Conservation (phyloP, 2,888 invertebrate species). For the Stomorhina lunata region DNA sequence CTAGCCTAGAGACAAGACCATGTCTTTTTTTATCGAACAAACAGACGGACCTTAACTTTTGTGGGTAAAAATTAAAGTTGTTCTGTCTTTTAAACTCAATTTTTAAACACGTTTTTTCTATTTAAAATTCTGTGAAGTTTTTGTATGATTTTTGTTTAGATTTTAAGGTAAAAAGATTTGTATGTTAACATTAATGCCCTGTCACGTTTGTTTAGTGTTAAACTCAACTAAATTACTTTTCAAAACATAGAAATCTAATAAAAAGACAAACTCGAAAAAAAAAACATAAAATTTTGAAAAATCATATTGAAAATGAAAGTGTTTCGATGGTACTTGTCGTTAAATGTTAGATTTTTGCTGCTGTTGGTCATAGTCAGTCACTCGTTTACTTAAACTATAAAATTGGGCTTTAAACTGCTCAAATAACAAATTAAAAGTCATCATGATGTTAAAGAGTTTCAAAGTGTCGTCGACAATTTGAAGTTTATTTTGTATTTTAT, state of each 20-base stretch:
- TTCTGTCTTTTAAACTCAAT: neutral
- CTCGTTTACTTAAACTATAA: too few species aligned
- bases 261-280: neutral
- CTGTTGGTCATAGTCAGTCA: neutral
- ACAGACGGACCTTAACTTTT: neutral
- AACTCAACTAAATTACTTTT: constrained; percentile 17
- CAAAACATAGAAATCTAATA: neutral
- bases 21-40: too few species aligned
- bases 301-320: constrained; percentile 53
- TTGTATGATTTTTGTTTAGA: neutral
- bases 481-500: neutral
- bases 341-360: neutral
- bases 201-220: constrained; percentile 58
- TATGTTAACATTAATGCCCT: constrained; percentile 48
- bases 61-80: neutral
- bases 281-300: neutral
- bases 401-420: too few species aligned
- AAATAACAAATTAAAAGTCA: constrained; percentile 12
- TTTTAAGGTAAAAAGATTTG: constrained; percentile 7
- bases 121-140: neutral
- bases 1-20: neutral
- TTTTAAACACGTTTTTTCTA: neutral
- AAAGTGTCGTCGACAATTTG: neutral
- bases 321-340: neutral
- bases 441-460: neutral